These are phyloP conservation scores for Zeuzera pyrina DNA, from an alignment of 2,888 invertebrate genomes.

Conservation along the genomic window DNA sequence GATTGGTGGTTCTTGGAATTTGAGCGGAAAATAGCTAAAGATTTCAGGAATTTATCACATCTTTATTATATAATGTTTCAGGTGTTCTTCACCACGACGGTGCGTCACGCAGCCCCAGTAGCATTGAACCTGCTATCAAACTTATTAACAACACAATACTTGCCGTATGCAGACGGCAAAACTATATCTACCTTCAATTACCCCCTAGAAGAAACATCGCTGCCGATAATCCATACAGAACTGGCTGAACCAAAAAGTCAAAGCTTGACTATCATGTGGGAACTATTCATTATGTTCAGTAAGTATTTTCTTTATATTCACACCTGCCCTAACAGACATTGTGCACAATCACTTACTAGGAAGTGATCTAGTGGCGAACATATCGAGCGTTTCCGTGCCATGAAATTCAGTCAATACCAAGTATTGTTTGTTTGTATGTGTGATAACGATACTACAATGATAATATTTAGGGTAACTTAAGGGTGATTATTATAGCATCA, in stretches of 20 bases:
- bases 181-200: slow-evolving; percentile 27
- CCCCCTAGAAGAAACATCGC: slow-evolving; percentile 19
- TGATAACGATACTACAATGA: too few species aligned
- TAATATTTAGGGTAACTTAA: too few species aligned
- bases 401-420: too few species aligned
- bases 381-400: too few species aligned
- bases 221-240: not conserved
- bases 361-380: too few species aligned
- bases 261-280: slow-evolving; percentile 17
- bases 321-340: too few species aligned
- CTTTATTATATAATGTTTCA: slow-evolving; percentile 13
- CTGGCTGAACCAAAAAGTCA: slow-evolving; percentile 19
- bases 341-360: too few species aligned
- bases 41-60: not conserved
- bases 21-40: too few species aligned
- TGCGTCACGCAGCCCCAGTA: slow-evolving; percentile 68
- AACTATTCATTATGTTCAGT: slow-evolving; percentile 22
- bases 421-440: too few species aligned
- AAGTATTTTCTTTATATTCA: slow-evolving; percentile 20
- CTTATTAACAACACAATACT: slow-evolving; percentile 25
- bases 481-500: too few species aligned
- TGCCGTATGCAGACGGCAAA: slow-evolving; percentile 17
- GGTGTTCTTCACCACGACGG: slow-evolving; percentile 62
- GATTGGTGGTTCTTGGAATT: too few species aligned
- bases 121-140: slow-evolving; percentile 65